Evolutionary conservation across 1,140 invertebrate species (phyloP).

Genomic region (Bombus superbus): DNA sequence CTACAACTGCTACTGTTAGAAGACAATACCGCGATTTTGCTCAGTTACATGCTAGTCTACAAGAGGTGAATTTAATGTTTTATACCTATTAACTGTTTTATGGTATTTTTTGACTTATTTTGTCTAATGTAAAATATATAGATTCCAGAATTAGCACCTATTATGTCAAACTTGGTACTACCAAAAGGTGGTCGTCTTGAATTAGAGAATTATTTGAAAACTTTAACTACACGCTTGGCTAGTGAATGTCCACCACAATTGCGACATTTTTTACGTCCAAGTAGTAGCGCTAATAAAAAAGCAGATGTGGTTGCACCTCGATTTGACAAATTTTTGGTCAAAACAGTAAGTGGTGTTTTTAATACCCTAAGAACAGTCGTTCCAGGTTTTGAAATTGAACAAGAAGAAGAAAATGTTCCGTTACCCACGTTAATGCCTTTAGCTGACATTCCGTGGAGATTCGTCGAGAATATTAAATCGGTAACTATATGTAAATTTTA

Average conservation of each 20-base stretch:
- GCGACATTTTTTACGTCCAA: conserved; percentile 77
- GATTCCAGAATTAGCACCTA: conserved; percentile 68
- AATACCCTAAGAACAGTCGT: conserved; percentile 79
- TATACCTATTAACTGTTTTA: conserved; percentile 1
- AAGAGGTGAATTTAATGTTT: conserved; percentile 67
- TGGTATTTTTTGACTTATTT: conserved; percentile 10
- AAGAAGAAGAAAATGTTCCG: conserved; percentile 74
- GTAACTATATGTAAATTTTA: conserved; percentile 56
- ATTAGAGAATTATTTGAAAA: conserved; percentile 77
- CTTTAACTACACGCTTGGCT: conserved; percentile 73
- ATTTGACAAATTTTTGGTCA: conserved; percentile 78
- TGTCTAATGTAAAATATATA: background rate
- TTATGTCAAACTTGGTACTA: conserved; percentile 74
- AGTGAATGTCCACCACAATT: conserved; percentile 74
- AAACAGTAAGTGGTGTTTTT: conserved; percentile 78
- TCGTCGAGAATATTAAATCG: conserved; percentile 76
- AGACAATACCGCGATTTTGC: conserved; percentile 78
- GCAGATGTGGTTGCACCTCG: conserved; percentile 76
- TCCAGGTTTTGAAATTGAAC: conserved; percentile 78
- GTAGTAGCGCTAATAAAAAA: conserved; percentile 74
- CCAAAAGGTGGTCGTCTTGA: conserved; percentile 77
- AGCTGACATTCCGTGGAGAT: conserved; percentile 79
- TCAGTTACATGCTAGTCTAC: conserved; percentile 74
- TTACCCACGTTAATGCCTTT: conserved; percentile 77
- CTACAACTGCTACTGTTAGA: conserved; percentile 77